Conservation (phyloP, 2,888 invertebrate genomes). For the Papilio protenor region DNA sequence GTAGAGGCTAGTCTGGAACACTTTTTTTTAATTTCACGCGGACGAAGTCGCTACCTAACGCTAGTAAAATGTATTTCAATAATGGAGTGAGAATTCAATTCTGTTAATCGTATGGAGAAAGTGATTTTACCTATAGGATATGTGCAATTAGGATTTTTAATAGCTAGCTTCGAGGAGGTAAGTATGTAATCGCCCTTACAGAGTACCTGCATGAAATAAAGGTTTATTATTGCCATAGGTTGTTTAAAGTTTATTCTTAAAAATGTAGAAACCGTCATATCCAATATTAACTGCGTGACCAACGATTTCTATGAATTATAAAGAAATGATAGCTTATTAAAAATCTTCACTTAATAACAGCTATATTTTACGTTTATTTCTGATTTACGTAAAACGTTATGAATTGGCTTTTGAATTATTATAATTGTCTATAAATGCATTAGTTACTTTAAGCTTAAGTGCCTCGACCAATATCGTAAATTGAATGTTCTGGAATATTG, state of each 20-base stretch:
- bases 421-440: conserved; percentile 41
- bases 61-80: not conserved
- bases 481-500: conserved; percentile 39
- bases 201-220: too few species aligned
- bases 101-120: too few species aligned
- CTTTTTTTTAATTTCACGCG: too few species aligned
- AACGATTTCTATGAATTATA: not conserved
- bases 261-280: not conserved
- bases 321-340: not conserved
- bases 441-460: conserved; percentile 39
- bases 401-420: conserved; percentile 33
- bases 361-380: conserved; percentile 19
- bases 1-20: too few species aligned
- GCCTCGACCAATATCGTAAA: conserved; percentile 37
- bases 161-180: too few species aligned
- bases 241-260: too few species aligned
- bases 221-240: too few species aligned
- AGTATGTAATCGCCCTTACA: too few species aligned
- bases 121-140: too few species aligned
- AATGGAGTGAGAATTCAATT: too few species aligned
- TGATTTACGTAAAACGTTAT: conserved; percentile 34
- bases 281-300: not conserved
- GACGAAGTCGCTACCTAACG: not conserved
- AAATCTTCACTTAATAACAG: conserved; percentile 21
- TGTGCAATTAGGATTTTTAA: too few species aligned